Conservation (phyloP, 2,113 vertebrate species). For the Odobenus rosmarus region DNA sequence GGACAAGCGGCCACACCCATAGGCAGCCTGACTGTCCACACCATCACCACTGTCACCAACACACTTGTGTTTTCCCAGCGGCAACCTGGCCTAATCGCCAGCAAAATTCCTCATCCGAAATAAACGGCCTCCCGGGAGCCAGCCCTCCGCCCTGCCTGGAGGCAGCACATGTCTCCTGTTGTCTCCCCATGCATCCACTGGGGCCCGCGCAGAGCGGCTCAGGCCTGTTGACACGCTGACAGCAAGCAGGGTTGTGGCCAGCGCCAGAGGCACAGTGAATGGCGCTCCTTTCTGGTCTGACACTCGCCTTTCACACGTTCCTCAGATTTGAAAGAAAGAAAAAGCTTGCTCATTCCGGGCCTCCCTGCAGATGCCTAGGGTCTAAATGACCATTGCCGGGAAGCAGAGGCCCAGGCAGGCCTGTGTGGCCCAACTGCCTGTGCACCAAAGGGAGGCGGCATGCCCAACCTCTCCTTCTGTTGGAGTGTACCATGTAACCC, state of each 20-base stretch:
- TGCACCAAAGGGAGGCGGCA: rapidly evolving
- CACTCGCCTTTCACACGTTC: neutral
- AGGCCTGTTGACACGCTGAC: conserved; percentile 43
- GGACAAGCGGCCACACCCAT: neutral
- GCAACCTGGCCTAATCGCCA: neutral
- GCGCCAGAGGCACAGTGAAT: neutral
- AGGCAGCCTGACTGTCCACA: neutral
- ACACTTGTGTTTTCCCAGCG: neutral
- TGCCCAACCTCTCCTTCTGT: neutral
- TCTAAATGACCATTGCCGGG: neutral
- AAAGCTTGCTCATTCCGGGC: neutral
- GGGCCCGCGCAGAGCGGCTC: conserved; percentile 9
- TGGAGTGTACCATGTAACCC: rapidly evolving
- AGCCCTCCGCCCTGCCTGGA: neutral
- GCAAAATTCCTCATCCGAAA: conserved; percentile 50
- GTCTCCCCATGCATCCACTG: neutral
- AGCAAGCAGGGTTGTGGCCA: neutral
- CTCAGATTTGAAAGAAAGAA: neutral
- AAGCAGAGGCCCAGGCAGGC: too few species aligned
- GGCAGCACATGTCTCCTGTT: neutral
- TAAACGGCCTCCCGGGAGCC: conserved; percentile 5
- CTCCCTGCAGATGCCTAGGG: neutral
- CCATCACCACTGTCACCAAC: neutral
- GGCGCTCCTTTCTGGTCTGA: neutral
- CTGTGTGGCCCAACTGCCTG: rapidly evolving